Conservation (phyloP, 2,797 vertebrate genomes). For the Sebastes melanostomus region DNA sequence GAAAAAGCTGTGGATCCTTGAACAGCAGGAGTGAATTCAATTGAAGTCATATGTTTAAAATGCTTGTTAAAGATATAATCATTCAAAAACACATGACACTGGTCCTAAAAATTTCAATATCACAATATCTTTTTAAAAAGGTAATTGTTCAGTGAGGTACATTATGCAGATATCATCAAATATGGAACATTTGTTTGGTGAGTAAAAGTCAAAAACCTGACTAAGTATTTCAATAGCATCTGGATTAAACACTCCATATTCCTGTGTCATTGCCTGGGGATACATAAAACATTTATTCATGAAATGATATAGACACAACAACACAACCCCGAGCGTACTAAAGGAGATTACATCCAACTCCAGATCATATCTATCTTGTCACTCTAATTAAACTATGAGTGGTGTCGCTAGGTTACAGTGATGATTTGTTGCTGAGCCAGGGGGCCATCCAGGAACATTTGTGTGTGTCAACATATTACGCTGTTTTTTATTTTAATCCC, state of each 20-base stretch:
- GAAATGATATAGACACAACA: slow-evolving; percentile 6
- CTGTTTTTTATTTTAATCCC: slow-evolving; percentile 12
- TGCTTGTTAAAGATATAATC: not conserved
- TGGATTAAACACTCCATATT: not conserved
- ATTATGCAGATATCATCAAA: not conserved
- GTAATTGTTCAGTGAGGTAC: not conserved
- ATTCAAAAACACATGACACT: not conserved
- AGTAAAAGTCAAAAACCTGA: not conserved
- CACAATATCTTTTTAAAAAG: not conserved
- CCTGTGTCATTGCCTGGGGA: not conserved
- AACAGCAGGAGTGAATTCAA: not conserved
- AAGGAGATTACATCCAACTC: slow-evolving; percentile 21
- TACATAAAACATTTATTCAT: not conserved
- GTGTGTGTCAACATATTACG: slow-evolving; percentile 15
- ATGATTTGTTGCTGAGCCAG: slow-evolving; percentile 18
- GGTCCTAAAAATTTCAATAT: too few relatives aligned
- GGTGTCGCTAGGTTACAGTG: slow-evolving; percentile 39
- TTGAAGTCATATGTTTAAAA: not conserved
- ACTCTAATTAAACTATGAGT: slow-evolving; percentile 45
- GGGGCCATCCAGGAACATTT: slow-evolving; percentile 10
- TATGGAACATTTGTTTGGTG: not conserved
- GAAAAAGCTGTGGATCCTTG: not conserved
- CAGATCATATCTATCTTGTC: slow-evolving; percentile 3
- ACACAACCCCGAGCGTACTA: not conserved
- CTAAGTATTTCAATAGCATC: not conserved